Base-by-base conservation (phyloP, 1,140 invertebrate species). In the Bursaphelenchus mucronatus region DNA sequence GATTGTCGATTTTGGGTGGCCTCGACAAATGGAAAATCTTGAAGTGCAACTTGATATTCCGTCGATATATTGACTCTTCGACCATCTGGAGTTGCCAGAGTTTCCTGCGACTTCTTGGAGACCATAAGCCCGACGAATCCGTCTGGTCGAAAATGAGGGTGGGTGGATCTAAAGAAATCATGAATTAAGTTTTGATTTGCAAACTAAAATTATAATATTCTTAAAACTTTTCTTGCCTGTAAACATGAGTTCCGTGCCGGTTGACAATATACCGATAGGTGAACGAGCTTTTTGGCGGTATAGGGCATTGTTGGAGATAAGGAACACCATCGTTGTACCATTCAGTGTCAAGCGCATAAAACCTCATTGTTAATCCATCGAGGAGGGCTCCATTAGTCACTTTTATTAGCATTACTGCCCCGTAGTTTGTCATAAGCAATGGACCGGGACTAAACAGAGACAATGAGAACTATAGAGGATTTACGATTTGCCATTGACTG, bases 241-340 rank as follows among this genome's bases (percentile, higher is more conserved):
- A 59, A 39, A 59, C 45, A 39, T 44, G 41, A 3, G 57, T 59
- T 50, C 57, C 57, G 17, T 59, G 57, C 11, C 13, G 19, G 41
- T 59, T 59, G 15, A 44, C 57, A n/a, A 15, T 43, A 17, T 17
- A 59, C 19, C 57, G 57, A 50, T 59, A 59, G 15, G 40, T 30
- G 40, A 15, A 50, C 1, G 41, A 39, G 11, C 40, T 44, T 6
- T 39, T 39, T 3, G 45, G 40, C 3, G 57, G 44, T 1, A 59
- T 39, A 13, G 57, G 57, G 41, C 57, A 59, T 50, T 59, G 57
- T 50, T 59, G 57, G 4, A 59, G 10, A 44, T 59, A 59, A 11
- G 57, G 40, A n/a, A 44, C 57, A 15, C 57, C 57, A 44, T 59
- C 57, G 13, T 59, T 11, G 40, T 59, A 59, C 57, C 57, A 59